Conservation (phyloP, 2,113 vertebrate species). For the Martes martes region DNA sequence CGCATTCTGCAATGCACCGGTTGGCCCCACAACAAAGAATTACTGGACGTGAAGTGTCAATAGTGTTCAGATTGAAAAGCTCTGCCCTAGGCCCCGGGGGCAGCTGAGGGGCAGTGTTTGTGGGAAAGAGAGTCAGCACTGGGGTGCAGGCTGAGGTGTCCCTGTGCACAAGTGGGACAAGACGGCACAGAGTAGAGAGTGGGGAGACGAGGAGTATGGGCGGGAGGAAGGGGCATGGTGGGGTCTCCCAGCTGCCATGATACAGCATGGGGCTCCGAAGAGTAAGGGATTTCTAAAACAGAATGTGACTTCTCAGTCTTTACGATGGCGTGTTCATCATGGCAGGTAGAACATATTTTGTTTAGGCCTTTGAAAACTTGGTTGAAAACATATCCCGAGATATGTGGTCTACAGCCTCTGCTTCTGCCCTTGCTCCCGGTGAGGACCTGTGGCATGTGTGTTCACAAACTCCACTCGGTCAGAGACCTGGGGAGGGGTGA, state of each 20-base stretch:
- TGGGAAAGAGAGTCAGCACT: neutral
- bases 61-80: rapidly evolving
- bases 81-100: neutral
- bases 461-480: neutral
- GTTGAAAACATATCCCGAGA: neutral
- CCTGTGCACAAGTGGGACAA: rapidly evolving
- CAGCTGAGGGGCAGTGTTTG: neutral
- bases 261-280: neutral
- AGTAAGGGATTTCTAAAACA: neutral
- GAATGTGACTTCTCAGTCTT: neutral
- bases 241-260: rapidly evolving
- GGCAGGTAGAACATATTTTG: neutral
- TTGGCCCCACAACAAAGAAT: rapidly evolving
- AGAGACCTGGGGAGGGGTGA: neutral
- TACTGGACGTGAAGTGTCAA: neutral
- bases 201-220: no score
- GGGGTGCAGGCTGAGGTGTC: rapidly evolving
- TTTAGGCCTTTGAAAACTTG: no score
- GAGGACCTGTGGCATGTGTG: neutral
- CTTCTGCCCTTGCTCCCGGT: neutral
- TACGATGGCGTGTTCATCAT: no score
- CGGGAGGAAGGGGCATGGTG: neutral
- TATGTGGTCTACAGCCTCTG: rapidly evolving
- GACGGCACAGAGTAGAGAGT: neutral
- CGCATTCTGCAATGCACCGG: rapidly evolving